A percentile compares a stretch with the other conserved stretches of the same genome.
These are phyloP conservation scores for Battus philenor DNA, from an alignment of 1,140 invertebrate species.

Conservation along the genomic window DNA sequence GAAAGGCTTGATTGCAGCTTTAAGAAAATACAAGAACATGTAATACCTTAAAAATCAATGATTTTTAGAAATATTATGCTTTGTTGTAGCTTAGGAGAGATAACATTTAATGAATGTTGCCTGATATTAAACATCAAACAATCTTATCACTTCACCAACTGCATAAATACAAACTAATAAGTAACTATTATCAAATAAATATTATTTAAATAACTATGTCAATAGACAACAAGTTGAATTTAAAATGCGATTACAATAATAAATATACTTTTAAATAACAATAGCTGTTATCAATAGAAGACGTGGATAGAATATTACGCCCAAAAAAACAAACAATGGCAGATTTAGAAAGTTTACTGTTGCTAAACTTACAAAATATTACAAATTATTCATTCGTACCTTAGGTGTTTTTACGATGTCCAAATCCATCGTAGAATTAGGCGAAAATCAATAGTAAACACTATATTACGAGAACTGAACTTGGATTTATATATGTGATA, in stretches of 20 bases:
- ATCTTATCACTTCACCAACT: too few species aligned
- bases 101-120: too few species aligned
- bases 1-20: too few species aligned
- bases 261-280: background rate
- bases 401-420: conserved; percentile 65
- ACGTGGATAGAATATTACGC: conserved; percentile 1
- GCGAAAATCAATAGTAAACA: conserved; percentile 46
- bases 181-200: background rate
- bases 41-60: too few species aligned
- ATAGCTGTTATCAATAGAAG: conserved; percentile 9
- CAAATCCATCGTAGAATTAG: conserved; percentile 40
- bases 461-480: too few species aligned
- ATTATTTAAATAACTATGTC: background rate
- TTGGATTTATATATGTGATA: too few species aligned
- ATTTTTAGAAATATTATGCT: too few species aligned
- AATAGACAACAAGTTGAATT: too few species aligned
- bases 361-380: background rate
- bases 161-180: background rate
- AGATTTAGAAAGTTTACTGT: background rate
- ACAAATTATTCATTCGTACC: conserved; percentile 30
- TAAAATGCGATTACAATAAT: background rate
- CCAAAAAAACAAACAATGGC: too few species aligned
- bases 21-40: background rate
- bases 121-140: too few species aligned
- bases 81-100: too few species aligned